These are phyloP conservation scores for Drosophila bocqueti DNA, from an alignment of 1,140 invertebrate species.

Conservation along the genomic window DNA sequence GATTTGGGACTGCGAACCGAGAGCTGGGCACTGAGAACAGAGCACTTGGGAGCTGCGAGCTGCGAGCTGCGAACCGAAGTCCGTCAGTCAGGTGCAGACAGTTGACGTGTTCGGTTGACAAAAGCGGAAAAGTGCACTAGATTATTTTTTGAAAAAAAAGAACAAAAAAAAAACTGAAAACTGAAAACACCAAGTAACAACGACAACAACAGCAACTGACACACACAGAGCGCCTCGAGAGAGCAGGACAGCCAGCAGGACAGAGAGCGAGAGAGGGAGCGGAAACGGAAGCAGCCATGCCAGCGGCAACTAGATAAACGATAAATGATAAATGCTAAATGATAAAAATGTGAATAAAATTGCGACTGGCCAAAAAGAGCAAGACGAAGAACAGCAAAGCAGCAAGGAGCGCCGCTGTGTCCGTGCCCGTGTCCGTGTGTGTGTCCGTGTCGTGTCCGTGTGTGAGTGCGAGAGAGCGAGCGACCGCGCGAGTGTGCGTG, in stretches of 20 bases:
- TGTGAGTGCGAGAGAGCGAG: constrained; percentile 36
- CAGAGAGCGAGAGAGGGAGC: constrained; percentile 6
- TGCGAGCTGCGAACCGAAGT: constrained; percentile 28
- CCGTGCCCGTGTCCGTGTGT: constrained; percentile 34
- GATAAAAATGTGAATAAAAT: constrained; percentile 46
- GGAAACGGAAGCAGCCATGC: constrained; percentile 26
- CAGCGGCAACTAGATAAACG: constrained; percentile 28
- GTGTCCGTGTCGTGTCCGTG: constrained; percentile 41
- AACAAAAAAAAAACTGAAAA: background rate
- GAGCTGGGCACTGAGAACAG: constrained; percentile 12
- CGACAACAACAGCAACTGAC: constrained; percentile 20
- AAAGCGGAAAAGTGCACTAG: constrained; percentile 63
- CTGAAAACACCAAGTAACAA: constrained; percentile 5
- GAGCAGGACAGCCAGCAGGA: constrained; percentile 28
- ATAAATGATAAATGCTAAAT: constrained; percentile 16
- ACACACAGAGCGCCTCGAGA: constrained; percentile 24
- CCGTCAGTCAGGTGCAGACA: constrained; percentile 84
- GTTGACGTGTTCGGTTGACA: constrained; percentile 84
- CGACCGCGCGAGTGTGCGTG: constrained; percentile 24
- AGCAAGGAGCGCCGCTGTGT: constrained; percentile 38
- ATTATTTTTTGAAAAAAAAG: constrained; percentile 20
- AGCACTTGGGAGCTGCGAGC: constrained; percentile 26
- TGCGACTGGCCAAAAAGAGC: constrained; percentile 36
- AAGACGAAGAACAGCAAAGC: constrained; percentile 42
- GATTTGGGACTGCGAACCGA: constrained; percentile 20